Percentiles rank a stretch among this genome's conserved stretches.
Conservation (phyloP, 2,797 vertebrate genomes). For the Anniella stebbinsi region DNA sequence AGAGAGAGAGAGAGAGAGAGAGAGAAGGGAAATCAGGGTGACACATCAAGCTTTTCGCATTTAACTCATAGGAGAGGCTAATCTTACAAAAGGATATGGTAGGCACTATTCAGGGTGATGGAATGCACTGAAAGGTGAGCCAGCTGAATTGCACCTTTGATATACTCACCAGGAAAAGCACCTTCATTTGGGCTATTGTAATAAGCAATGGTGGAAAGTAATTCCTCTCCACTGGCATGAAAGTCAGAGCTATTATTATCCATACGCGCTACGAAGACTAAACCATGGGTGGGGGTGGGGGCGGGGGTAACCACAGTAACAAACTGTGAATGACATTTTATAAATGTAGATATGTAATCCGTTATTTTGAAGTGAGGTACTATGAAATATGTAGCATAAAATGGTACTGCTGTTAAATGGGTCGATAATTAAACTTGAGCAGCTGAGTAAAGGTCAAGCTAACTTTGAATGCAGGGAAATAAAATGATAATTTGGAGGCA, state of each 20-base stretch:
- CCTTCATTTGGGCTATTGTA: slow-evolving; percentile 11
- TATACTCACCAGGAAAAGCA: slow-evolving; percentile 27
- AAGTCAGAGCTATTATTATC: slow-evolving; percentile 35
- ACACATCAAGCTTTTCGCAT: not conserved
- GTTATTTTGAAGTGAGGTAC: slow-evolving; percentile 80
- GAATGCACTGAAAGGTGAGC: slow-evolving; percentile 7
- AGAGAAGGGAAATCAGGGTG: slow-evolving; percentile 7
- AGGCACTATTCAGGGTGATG: slow-evolving; percentile 28
- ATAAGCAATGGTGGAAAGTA: not conserved
- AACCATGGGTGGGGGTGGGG: slow-evolving; percentile 52
- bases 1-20: not conserved
- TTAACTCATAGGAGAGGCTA: not conserved
- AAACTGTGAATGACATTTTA: slow-evolving; percentile 78
- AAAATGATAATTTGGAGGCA: slow-evolving; percentile 17
- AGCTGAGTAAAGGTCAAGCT: slow-evolving; percentile 81
- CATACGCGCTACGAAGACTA: slow-evolving; percentile 76
- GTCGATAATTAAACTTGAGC: slow-evolving; percentile 82
- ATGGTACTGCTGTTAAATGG: slow-evolving; percentile 85
- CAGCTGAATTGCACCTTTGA: slow-evolving; percentile 33
- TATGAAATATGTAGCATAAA: slow-evolving; percentile 90
- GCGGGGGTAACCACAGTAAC: slow-evolving; percentile 73
- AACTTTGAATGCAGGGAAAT: slow-evolving; percentile 79
- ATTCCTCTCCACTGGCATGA: slow-evolving; percentile 14
- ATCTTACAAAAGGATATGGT: not conserved
- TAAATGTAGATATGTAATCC: slow-evolving; percentile 78